These are phyloP conservation scores for Oceanites oceanicus DNA, from an alignment of 2,113 vertebrate species.

Conservation along the genomic window DNA sequence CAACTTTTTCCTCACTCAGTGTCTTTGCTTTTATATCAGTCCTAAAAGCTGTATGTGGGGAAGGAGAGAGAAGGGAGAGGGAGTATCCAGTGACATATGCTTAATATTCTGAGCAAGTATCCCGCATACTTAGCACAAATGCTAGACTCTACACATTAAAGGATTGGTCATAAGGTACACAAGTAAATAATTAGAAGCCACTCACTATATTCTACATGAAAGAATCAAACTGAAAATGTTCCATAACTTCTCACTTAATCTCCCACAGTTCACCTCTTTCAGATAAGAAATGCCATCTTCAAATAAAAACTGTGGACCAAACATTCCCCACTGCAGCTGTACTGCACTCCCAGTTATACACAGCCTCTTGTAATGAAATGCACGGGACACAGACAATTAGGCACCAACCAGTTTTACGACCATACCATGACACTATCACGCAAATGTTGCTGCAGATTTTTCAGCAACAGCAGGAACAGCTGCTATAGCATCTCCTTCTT, in stretches of 20 bases:
- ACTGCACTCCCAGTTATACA: neutral
- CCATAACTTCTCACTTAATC: neutral
- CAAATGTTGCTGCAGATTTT: neutral
- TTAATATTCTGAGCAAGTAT: neutral
- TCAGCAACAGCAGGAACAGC: neutral
- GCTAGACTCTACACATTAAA: neutral
- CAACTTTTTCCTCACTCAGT: neutral
- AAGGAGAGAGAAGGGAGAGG: neutral
- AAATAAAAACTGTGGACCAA: neutral
- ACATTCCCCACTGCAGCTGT: neutral
- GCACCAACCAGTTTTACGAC: neutral
- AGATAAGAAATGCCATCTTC: neutral
- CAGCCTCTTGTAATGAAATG: neutral
- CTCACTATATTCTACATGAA: neutral
- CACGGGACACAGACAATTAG: neutral
- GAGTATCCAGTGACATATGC: neutral
- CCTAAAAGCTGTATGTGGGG: neutral
- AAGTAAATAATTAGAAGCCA: neutral
- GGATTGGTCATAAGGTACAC: neutral
- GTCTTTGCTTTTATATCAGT: neutral
- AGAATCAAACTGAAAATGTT: neutral
- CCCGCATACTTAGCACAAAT: neutral
- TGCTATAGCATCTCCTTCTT: neutral
- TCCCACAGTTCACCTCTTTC: neutral
- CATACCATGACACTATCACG: rapidly evolving